phyloP scores from a whole-genome alignment of 2,797 vertebrate species.

The Rostrhamus sociabilis region DNA sequence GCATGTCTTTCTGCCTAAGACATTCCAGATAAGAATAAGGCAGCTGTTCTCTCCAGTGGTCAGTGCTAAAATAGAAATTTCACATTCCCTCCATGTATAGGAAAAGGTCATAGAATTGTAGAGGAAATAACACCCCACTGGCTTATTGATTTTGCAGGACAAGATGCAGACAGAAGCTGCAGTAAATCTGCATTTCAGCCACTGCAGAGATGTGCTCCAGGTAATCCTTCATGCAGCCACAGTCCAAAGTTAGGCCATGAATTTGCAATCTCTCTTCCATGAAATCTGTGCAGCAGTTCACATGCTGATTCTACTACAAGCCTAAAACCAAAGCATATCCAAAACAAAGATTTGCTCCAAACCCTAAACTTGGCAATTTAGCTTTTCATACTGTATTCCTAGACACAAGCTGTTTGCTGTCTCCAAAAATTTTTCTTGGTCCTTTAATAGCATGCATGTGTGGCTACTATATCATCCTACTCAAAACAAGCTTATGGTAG shows the following conservation, averaged over 20 bases:
- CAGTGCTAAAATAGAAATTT: not conserved
- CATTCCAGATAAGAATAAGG: not conserved
- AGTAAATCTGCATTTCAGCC: slow-evolving; percentile 5
- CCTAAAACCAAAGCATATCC: not conserved
- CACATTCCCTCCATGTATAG: not conserved
- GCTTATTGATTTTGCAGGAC: not conserved
- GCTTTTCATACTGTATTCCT: not conserved
- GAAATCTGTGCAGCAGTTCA: not conserved
- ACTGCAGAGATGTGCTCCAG: not conserved
- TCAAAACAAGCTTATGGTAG: not conserved
- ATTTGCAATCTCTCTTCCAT: not conserved
- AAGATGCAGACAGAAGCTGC: not conserved
- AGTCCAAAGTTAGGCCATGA: not conserved
- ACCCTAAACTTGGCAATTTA: not conserved
- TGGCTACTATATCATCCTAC: not conserved
- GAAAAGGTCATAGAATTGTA: not conserved
- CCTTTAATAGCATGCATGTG: not conserved
- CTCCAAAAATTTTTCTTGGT: not conserved
- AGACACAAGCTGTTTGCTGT: not conserved
- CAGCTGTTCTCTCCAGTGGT: not conserved
- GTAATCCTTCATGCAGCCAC: not conserved
- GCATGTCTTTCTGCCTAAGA: not conserved
- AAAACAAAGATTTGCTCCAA: not conserved
- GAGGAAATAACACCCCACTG: not conserved
- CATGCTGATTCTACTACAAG: not conserved